phyloP scores from a whole-genome alignment of 2,113 vertebrate genomes.

The Canis aureus region DNA sequence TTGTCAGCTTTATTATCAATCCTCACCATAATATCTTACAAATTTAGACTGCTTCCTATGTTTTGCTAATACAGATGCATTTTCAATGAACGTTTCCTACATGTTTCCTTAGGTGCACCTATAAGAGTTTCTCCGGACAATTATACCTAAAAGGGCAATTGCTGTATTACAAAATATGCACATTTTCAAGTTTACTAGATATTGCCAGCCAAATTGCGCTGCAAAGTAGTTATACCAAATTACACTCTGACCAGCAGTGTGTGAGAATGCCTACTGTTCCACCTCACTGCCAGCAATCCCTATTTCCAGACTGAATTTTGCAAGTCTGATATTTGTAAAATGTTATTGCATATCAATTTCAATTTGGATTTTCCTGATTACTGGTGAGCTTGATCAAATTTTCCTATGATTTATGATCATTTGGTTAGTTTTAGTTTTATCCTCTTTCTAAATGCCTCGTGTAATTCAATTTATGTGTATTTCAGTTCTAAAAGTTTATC shows the following conservation, averaged over 20 bases:
- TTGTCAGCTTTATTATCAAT: background rate
- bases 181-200: background rate
- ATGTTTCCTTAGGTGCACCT: background rate
- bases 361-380: background rate
- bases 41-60: background rate
- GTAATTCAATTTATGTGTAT: background rate
- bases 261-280: background rate
- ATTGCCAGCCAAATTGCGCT: background rate
- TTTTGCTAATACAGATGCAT: background rate
- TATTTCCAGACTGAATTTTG: background rate
- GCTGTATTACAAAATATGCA: background rate
- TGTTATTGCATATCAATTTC: background rate
- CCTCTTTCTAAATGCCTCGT: background rate
- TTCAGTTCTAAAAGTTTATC: background rate
- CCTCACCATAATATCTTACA: background rate
- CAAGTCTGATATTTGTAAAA: background rate
- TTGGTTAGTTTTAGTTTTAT: background rate
- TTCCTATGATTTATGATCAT: background rate
- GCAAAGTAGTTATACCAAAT: background rate
- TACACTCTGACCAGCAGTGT: background rate
- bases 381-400: background rate
- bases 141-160: background rate
- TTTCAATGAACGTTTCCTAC: background rate
- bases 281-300: background rate
- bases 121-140: background rate